These are phyloP conservation scores for Balaenoptera acutorostrata DNA, from an alignment of 2,113 vertebrate species.

Conservation along the genomic window DNA sequence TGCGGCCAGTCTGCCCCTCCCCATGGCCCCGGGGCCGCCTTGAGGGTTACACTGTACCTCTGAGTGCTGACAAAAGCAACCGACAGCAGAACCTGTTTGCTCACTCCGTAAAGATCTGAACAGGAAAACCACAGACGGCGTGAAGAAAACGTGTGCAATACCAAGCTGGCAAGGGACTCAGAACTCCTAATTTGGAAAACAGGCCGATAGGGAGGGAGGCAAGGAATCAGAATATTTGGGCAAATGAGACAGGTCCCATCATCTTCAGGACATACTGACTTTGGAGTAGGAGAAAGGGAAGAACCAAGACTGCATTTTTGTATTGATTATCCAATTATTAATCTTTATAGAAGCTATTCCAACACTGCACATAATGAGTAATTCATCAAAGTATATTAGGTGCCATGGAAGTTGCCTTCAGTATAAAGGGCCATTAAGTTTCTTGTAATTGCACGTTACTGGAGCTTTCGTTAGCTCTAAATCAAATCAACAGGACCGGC, in stretches of 20 bases:
- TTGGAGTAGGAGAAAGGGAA: constrained; percentile 4
- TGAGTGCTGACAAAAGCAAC: no score
- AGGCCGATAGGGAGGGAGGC: not conserved
- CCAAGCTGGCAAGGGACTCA: not conserved
- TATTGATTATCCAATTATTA: constrained; percentile 77
- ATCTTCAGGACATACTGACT: constrained; percentile 14
- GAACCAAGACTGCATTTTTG: constrained; percentile 58
- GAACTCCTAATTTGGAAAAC: not conserved
- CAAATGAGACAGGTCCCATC: not conserved
- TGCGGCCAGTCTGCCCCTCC: not conserved
- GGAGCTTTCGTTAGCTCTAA: constrained; percentile 68
- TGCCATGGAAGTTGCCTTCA: constrained; percentile 67
- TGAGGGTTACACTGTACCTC: not conserved
- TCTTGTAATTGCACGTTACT: constrained; percentile 75
- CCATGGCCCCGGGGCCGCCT: fast-evolving
- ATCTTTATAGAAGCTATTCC: constrained; percentile 71
- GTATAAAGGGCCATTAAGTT: constrained; percentile 74
- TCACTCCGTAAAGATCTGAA: not conserved
- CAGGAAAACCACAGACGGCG: not conserved
- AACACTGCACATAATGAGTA: constrained; percentile 69
- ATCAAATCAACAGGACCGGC: constrained; percentile 74
- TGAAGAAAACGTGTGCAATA: not conserved
- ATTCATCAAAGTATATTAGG: constrained; percentile 79
- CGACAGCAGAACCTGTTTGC: no score
- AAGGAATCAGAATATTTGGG: not conserved